phyloP scores from a whole-genome alignment of 2,888 invertebrate genomes.

The Willowsia nigromaculata region DNA sequence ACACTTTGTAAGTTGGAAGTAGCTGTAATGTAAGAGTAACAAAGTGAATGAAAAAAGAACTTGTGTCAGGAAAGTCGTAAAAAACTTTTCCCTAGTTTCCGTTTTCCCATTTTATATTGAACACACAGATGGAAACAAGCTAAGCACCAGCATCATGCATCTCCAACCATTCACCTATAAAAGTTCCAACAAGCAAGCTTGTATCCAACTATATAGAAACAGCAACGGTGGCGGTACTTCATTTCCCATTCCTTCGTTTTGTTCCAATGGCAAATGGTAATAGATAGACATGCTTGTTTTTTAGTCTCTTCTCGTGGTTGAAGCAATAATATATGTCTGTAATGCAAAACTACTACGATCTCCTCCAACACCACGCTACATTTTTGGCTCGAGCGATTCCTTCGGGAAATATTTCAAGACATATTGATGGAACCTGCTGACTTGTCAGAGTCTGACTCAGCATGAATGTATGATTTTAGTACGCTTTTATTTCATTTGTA shows the following conservation, averaged over 20 bases:
- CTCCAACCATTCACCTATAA: not conserved
- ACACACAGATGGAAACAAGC: not conserved
- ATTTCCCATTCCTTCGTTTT: conserved; percentile 52
- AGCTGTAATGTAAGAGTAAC: not conserved
- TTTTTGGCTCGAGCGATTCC: conserved; percentile 44
- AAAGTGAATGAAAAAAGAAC: conserved; percentile 28
- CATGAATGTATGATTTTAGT: conserved; percentile 26
- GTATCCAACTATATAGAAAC: conserved; percentile 1
- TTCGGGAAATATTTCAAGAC: conserved; percentile 61
- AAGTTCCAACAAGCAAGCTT: conserved; percentile 20
- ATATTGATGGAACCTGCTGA: conserved; percentile 64
- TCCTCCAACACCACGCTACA: not conserved
- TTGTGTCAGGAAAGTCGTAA: conserved; percentile 61
- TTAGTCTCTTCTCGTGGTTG: not conserved
- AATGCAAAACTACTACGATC: conserved; percentile 24
- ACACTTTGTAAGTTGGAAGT: conserved; percentile 7
- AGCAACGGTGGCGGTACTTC: conserved; percentile 26
- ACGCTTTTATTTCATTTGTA: not conserved
- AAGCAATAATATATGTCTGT: conserved; percentile 22
- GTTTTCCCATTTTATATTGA: conserved; percentile 40
- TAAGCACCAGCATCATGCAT: not conserved
- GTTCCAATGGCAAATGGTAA: conserved; percentile 40
- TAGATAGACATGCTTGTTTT: conserved; percentile 15
- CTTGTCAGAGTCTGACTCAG: conserved; percentile 58
- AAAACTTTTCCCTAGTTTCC: conserved; percentile 54